A percentile compares a stretch with the other conserved stretches of the same genome.
phyloP scores from a whole-genome alignment of 2,797 vertebrate species.

The Acrocephalus scirpaceus region DNA sequence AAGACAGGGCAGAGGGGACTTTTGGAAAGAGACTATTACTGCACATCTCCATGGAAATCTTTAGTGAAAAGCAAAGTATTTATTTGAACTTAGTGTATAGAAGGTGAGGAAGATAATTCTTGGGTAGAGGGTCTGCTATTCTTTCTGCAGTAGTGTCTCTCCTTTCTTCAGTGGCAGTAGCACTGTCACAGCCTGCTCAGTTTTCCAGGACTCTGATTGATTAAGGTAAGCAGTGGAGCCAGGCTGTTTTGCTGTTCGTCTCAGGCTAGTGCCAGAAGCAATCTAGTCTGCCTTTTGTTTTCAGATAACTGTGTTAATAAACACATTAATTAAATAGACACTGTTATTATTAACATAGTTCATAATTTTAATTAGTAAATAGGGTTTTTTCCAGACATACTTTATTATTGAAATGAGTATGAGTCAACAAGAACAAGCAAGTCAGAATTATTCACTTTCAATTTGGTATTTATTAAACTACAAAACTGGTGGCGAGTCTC shows the following conservation, averaged over 20 bases:
- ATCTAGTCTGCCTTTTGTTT: conserved; percentile 23
- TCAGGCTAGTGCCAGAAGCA: conserved; percentile 56
- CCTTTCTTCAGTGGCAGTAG: neutral
- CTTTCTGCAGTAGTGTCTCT: neutral
- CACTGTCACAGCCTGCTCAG: neutral
- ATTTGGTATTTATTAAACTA: neutral
- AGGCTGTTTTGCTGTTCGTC: conserved; percentile 12
- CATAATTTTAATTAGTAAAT: conserved; percentile 19
- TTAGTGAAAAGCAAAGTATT: neutral
- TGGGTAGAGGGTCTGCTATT: neutral
- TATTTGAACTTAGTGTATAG: neutral
- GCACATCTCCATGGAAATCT: neutral
- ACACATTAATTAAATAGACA: conserved; percentile 26
- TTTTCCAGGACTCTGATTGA: neutral
- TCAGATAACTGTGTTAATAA: conserved; percentile 21
- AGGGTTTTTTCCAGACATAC: neutral
- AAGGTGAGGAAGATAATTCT: neutral
- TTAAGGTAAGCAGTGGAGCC: conserved; percentile 1
- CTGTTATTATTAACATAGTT: conserved; percentile 13
- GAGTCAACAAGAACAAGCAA: neutral
- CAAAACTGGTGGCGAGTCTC: neutral
- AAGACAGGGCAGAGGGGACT: neutral
- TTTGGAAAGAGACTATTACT: neutral
- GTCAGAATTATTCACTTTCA: neutral
- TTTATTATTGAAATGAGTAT: neutral